phyloP scores from a whole-genome alignment of 2,888 invertebrate species.

The Phalera bucephala region DNA sequence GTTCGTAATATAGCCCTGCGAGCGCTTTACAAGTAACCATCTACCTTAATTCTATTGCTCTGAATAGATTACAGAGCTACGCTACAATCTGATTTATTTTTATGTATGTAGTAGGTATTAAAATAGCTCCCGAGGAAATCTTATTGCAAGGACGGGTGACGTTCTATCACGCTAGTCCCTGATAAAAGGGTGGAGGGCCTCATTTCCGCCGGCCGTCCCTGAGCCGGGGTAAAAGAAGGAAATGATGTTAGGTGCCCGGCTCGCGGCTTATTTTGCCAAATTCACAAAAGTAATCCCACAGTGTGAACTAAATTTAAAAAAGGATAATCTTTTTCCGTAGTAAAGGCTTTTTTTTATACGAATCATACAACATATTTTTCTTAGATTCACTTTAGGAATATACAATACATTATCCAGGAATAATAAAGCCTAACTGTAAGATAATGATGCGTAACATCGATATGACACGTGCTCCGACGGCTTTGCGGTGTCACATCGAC shows the following conservation, averaged over 20 bases:
- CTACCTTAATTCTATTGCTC: not conserved
- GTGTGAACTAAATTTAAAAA: constrained; percentile 4
- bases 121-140: constrained; percentile 22
- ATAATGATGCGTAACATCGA: no score
- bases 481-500: no score
- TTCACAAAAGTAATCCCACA: constrained; percentile 29
- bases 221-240: constrained; percentile 51
- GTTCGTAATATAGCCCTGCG: no score
- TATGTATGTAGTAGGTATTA: not conserved
- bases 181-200: constrained; percentile 61
- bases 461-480: no score
- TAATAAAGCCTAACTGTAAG: no score
- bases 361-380: no score
- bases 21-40: no score
- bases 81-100: not conserved
- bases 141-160: constrained; percentile 45
- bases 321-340: no score
- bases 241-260: constrained; percentile 42
- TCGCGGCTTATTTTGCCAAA: constrained; percentile 49
- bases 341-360: no score
- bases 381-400: no score
- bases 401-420: no score
- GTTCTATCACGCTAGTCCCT: constrained; percentile 53
- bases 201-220: constrained; percentile 57
- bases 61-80: not conserved